A percentile compares a stretch with the other conserved stretches of the same genome.
phyloP scores from a whole-genome alignment of 2,888 invertebrate genomes.

The Crematogaster levior region DNA sequence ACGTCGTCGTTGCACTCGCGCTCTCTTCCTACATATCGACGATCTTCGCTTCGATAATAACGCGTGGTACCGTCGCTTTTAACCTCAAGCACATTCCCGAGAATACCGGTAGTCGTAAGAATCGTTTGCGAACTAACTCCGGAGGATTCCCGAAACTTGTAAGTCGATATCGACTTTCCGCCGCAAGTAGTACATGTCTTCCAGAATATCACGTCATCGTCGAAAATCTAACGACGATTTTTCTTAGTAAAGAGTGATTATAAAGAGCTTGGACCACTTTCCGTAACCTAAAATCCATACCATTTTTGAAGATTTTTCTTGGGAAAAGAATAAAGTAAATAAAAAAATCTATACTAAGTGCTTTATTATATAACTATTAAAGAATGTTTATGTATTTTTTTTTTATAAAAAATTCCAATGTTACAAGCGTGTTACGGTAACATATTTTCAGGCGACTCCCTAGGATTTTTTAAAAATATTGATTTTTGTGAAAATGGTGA shows the following conservation, averaged over 20 bases:
- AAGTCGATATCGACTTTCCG: conserved; percentile 65
- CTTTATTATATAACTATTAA: no score
- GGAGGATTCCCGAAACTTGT: conserved; percentile 36
- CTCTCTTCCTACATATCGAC: not conserved
- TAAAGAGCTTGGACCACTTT: no score
- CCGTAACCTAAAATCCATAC: no score
- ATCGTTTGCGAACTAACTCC: conserved; percentile 47
- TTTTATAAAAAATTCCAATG: no score
- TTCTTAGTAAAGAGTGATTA: not conserved
- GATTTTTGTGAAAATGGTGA: no score
- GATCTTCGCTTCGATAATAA: conserved; percentile 47
- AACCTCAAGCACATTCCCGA: conserved; percentile 72
- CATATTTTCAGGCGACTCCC: no score
- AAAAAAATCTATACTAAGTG: no score
- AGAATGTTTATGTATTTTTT: no score
- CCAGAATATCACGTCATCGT: conserved; percentile 45
- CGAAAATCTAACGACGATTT: conserved; percentile 47
- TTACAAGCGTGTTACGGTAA: no score
- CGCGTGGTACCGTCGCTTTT: conserved; percentile 66
- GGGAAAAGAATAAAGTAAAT: no score
- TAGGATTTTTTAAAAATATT: no score
- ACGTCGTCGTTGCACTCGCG: not conserved
- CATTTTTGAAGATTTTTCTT: no score
- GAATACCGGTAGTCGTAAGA: conserved; percentile 70
- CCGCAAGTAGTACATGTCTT: conserved; percentile 65